phyloP scores from a whole-genome alignment of 2,113 vertebrate genomes.

The Baryphthengus martii region DNA sequence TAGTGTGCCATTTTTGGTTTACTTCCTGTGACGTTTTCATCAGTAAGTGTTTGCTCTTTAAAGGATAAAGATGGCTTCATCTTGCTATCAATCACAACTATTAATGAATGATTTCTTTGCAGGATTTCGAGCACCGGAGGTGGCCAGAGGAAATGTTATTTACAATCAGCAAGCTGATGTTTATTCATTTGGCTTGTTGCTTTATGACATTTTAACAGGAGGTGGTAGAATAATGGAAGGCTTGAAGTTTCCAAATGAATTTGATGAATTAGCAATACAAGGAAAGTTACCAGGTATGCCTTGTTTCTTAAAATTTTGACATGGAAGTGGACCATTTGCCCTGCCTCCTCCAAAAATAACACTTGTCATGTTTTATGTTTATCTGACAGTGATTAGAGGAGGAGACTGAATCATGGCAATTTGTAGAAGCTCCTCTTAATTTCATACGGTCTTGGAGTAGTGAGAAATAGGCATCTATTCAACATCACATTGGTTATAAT shows the following conservation, averaged over 20 bases:
- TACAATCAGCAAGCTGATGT: slow-evolving; percentile 96
- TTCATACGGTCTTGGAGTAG: neutral
- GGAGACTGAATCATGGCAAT: neutral
- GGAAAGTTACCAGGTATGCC: slow-evolving; percentile 90
- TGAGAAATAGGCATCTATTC: neutral
- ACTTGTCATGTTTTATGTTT: neutral
- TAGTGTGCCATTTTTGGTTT: neutral
- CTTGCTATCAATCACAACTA: neutral
- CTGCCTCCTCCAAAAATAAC: neutral
- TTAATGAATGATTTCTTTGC: slow-evolving; percentile 39
- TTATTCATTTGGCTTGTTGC: slow-evolving; percentile 93
- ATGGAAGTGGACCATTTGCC: neutral
- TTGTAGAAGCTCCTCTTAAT: neutral
- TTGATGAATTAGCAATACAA: slow-evolving; percentile 92
- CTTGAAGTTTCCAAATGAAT: slow-evolving; percentile 96
- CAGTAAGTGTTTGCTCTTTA: neutral
- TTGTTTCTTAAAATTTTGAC: neutral
- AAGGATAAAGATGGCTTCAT: neutral
- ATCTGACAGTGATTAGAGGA: neutral
- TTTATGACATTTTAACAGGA: slow-evolving; percentile 93
- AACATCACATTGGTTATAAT: neutral
- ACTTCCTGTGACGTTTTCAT: slow-evolving; percentile 1
- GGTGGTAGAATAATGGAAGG: slow-evolving; percentile 93
- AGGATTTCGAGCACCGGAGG: slow-evolving; percentile 95
- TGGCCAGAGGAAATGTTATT: slow-evolving; percentile 92